Conservation (phyloP, 2,113 vertebrate species). For the Microtus oregoni region DNA sequence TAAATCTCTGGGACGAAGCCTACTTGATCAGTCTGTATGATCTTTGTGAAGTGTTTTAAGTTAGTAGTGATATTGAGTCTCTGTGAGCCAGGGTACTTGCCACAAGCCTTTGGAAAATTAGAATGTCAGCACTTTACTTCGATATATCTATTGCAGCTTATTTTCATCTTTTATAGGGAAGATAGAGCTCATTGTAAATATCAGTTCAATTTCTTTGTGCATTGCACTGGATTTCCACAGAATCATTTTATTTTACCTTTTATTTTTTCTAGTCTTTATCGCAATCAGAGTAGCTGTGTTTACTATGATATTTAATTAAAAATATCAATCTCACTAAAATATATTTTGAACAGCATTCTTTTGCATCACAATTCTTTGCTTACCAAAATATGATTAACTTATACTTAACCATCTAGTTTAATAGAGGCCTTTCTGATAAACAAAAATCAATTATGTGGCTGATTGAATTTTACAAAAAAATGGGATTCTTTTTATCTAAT, state of each 20-base stretch:
- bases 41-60: background rate
- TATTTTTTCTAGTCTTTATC: background rate
- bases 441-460: conserved; percentile 33
- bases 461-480: conserved; percentile 7
- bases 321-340: background rate
- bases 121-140: conserved; percentile 35
- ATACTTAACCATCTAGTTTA: background rate
- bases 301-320: background rate
- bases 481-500: conserved; percentile 23
- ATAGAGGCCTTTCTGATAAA: background rate
- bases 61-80: conserved; percentile 2
- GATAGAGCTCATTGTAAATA: background rate
- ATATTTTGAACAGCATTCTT: background rate
- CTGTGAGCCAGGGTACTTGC: conserved; percentile 2
- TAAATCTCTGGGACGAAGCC: background rate
- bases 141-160: conserved; percentile 40
- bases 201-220: conserved; percentile 27
- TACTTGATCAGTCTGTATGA: background rate
- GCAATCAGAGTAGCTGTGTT: background rate
- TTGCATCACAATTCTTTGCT: background rate
- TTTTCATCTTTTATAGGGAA: background rate
- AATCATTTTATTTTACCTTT: background rate
- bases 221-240: background rate
- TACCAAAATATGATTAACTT: conserved; percentile 54
- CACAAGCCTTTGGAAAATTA: conserved; percentile 54